Evolutionary conservation across 2,888 invertebrate species (phyloP), one percentile per base, ranked within the genome.

Genomic region (Aspidiotus rigidus): DNA sequence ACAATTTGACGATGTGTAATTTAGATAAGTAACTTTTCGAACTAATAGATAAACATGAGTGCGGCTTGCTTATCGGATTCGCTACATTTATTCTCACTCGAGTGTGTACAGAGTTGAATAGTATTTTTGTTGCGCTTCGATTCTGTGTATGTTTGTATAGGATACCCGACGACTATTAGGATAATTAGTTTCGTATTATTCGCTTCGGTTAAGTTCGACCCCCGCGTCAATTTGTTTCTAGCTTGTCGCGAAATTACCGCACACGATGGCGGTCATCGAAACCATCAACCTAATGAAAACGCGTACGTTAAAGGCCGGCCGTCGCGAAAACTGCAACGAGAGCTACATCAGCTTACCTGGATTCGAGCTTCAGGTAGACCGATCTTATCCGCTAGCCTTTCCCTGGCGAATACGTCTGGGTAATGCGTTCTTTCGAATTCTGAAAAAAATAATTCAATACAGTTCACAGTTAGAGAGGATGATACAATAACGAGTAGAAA

Each of bases 291-390:
- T 55, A n/a, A n/a, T 55, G 15, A 9, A n/a, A n/a, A 13, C 56
- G 56, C 17, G n/a, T 53, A 55, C 56, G 56, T 13, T 55, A 28
- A 28, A 28, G 28, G 28, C 5, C 28, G 28, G 28, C 5, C 28
- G 28, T 28, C 28, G 28, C 28, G 28, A 28, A 28, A 28, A 28
- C 28, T 28, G 28, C 28, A 28, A 28, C 28, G 28, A 28, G 28
- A 28, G 28, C 28, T 28, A 28, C 2, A 5, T 28, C n/a, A n/a
- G 28, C 59, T 71, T 86, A 94, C 95, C 91, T 96, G 95, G 86
- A 96, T 96, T 86, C 95, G 89, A 84, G 95, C 95, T 88, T 95
- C 95, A 83, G 94, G 95, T 82, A 96, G 89, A 84, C 92, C 92
- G 82, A 96, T 96, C 86, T 94, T 94, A 83, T 90, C 91, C 74